Evolutionary conservation across 2,888 invertebrate genomes (phyloP), one percentile per base, ranked within the genome.

Genomic region (Chorisops tibialis): DNA sequence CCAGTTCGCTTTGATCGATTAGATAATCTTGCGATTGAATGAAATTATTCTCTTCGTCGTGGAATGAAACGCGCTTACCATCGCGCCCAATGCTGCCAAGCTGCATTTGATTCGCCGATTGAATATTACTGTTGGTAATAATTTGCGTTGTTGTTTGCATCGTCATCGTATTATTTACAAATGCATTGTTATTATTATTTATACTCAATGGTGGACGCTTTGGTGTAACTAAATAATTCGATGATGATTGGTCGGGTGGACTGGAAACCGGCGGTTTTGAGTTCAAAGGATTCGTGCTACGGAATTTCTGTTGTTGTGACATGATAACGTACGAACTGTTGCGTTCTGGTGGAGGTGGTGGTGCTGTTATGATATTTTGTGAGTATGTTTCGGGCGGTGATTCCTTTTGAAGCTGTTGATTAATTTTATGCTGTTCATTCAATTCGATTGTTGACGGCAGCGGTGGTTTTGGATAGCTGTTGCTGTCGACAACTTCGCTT

Each of bases 291-390:
- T 59, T 47, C 37, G 30, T 52, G 30, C 68, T 67, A 4, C 73
- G 66, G 24, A 71, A 67, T 65, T 75, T 76, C 43, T 75, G 74
- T 75, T 82, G 77, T 70, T 88, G 89, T 7, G 86, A 87, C 90
- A 93, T 91, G 24, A 91, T 86, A 3, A 90, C 86, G 76, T 91
- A 95, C 43, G 93, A 93, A 22, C 93, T 93, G 62, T 91, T 92
- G 65, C 94, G 84, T 75, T 93, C 91, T 2, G 94, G 94, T 19
- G 93, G 93, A 47, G 88, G 85, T 1, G 91, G 88, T 56, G 88
- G 83, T 30, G 66, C 70, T 9, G 56, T 16, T 65, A 62, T 61
- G 67, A 68, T 47, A 30, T 43, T 52, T 39, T 62, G 47, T 14
- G 54, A 35, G 52, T 56, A 41, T 60, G 45, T 35, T 45, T 60